Evolutionary conservation across 2,113 vertebrate genomes (phyloP).

Genomic region (Alectura lathami): DNA sequence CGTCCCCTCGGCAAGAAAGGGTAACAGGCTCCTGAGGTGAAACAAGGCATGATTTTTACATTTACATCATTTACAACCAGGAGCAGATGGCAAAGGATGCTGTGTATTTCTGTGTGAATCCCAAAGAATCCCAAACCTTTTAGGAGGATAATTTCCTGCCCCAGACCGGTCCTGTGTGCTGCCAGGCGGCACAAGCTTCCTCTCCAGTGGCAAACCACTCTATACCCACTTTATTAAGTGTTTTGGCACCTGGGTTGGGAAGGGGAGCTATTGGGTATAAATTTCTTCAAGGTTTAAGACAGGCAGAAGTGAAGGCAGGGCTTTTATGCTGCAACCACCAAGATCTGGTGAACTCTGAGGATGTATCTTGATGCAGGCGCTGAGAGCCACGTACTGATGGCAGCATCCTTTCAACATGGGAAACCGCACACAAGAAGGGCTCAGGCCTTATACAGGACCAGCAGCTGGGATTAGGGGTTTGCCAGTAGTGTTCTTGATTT

Average conservation of each 20-base stretch:
- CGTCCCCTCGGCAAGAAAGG: background rate
- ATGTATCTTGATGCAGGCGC: background rate
- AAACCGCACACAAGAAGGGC: background rate
- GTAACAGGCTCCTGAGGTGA: background rate
- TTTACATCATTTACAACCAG: background rate
- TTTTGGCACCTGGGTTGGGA: background rate
- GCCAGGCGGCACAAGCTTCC: background rate
- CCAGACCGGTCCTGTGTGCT: background rate
- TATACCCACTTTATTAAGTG: background rate
- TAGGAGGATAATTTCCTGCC: background rate
- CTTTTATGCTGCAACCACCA: background rate
- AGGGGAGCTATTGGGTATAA: background rate
- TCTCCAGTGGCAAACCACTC: background rate
- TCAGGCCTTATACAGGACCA: background rate
- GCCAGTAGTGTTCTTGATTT: background rate
- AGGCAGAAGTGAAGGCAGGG: background rate
- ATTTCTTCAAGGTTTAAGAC: background rate
- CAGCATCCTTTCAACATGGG: background rate
- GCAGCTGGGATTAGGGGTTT: background rate
- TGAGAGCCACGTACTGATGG: background rate
- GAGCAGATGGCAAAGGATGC: constrained; percentile 35
- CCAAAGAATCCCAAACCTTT: constrained; percentile 9
- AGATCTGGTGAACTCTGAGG: background rate
- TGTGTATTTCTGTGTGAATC: background rate
- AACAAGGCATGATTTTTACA: constrained; percentile 38